Base-by-base conservation (phyloP, 2,888 invertebrate genomes). In the Hedya salicella region DNA sequence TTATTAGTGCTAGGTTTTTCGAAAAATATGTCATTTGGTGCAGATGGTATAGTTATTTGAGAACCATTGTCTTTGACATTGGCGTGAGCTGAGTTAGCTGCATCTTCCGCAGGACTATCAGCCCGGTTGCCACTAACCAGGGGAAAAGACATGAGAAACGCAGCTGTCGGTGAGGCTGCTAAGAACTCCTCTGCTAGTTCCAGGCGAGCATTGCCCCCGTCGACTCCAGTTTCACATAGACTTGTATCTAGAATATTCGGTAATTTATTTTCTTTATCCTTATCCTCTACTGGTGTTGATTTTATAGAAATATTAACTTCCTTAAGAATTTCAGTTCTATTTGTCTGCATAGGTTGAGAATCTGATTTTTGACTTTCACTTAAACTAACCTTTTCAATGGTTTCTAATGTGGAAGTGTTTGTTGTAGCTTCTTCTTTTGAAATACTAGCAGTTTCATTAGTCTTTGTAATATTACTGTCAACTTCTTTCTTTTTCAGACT, bases 101-200 rank as follows among this genome's bases (percentile, higher is more conserved):
- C 71, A 67, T 91, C 92, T 63, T 92, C 92, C 25, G 88, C 87
- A 8, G 93, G 92, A 67, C 92, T 92, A 50, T 93, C 93, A 32
- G 92, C 92, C 72, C 93, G 85, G 68, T 91, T 92, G 1, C 93
- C 93, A 75, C 92, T 95, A 0, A 96, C 96, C 53, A 96, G 83
- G 0, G 96, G 96, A 77, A 96, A 96, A 1, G 96, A 95, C 88
- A 95, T 93, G 11, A 96, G 87, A 79, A 96, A 96, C 1, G 96
- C 96, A 13, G 96, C 96, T 1, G 96, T 96, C 4, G 96, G 96
- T 1, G 96, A 96, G 57, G 92, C 91, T 61, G 93, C 92, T 71
- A 92, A 74, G 75, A 92, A 89, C 68, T 92, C 92, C 78, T 92
- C 92, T 2, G 92, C 94, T 71, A 94, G 83, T 78, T 94, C 94